Base-by-base conservation (phyloP, 2,797 vertebrate species). In the Glyptemys insculpta region DNA sequence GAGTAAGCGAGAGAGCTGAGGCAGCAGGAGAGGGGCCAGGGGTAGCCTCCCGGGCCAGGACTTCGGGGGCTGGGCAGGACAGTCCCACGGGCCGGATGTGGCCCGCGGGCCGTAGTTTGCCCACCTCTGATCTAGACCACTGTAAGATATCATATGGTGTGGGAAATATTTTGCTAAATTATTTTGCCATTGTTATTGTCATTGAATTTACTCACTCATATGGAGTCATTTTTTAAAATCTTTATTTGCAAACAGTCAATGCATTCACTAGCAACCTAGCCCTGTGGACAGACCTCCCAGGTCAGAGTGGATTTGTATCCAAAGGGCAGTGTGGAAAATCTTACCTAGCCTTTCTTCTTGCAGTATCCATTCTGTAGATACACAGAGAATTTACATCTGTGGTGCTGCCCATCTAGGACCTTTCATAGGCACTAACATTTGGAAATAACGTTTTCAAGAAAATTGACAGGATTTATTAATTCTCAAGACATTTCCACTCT, bases 381-480 rank as follows among this genome's bases (percentile, higher is more conserved):
- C 56, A 0, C 1, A 83, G 89, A 88, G 5, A 62, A 50, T 4
- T 19, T 54, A 72, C 16, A 85, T 85, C 79, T 23, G 79, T 52
- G 57, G 47, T 8, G 83, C 44, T 91, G 29, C 2, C 10, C 91
- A 84, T n/a, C 84, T 2, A 83, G 44, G 14, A 94, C 79, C 27
- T 87, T 86, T 68, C 76, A 90, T 25, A 78, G 72, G 95, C 90
- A 8, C 21, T 53, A 81, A 78, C 21, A 80, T 27, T 76, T 80
- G 29, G n/a, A 94, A 95, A 85, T 5, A 85, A 86, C 6, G 3
- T 88, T 88, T 80, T 85, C 56, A 47, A 92, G 3, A n/a, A 86
- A 85, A 31, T 78, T 78, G 89, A 82, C 21, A 68, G 86, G 19
- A 92, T 37, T 0, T 41, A 37, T 83, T 91, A 94, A 56, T 76